Conservation (phyloP, 2,888 invertebrate genomes). For the Thymelicus sylvestris region DNA sequence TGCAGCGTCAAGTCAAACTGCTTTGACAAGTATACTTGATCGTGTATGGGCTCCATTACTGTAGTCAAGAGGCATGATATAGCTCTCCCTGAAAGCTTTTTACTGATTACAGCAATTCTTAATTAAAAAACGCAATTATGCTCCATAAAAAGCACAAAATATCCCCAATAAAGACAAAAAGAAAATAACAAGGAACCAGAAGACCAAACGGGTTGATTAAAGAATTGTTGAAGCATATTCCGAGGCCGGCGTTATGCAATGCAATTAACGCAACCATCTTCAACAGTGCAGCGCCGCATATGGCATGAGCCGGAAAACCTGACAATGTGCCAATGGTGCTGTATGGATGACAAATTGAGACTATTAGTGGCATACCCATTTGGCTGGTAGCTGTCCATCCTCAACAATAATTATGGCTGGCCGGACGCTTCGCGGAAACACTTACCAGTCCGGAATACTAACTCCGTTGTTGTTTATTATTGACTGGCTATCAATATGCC, state of each 20-base stretch:
- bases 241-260: background rate
- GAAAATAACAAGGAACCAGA: background rate
- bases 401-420: slow-evolving; percentile 20
- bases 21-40: no score
- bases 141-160: background rate
- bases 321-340: slow-evolving; percentile 5
- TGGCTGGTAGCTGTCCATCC: slow-evolving; percentile 13
- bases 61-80: no score
- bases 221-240: background rate
- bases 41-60: no score
- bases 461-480: background rate
- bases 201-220: background rate
- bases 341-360: slow-evolving; percentile 22
- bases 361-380: slow-evolving; percentile 18
- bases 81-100: no score
- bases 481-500: background rate
- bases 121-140: no score
- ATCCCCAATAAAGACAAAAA: background rate
- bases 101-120: no score
- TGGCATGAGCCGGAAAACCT: slow-evolving; percentile 22
- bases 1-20: no score
- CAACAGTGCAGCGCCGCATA: slow-evolving; percentile 1
- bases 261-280: slow-evolving; percentile 15
- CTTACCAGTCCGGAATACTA: slow-evolving; percentile 7
- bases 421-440: slow-evolving; percentile 17